These are phyloP conservation scores for Diplodus puntazzo DNA, from an alignment of 2,797 vertebrate genomes.

Conservation along the genomic window DNA sequence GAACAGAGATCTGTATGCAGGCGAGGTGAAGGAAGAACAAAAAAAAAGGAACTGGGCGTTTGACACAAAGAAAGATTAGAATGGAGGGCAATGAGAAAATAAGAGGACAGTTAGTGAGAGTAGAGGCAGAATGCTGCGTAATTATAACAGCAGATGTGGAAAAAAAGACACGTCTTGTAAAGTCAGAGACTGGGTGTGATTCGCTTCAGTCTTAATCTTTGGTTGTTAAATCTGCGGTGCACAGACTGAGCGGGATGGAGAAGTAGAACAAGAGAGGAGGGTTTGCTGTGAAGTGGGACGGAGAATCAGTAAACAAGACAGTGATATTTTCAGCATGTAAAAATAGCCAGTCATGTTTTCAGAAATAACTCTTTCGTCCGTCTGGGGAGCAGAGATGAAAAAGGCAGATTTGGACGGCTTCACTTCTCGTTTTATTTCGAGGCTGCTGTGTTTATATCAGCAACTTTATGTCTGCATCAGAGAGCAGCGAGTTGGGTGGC, in stretches of 20 bases:
- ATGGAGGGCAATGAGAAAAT: slow-evolving; percentile 13
- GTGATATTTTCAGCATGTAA: slow-evolving; percentile 56
- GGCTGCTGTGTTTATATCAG: slow-evolving; percentile 26
- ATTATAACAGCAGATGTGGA: slow-evolving; percentile 56
- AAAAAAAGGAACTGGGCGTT: not conserved
- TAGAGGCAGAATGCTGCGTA: slow-evolving; percentile 27
- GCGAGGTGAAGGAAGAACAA: not conserved
- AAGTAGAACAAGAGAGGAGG: slow-evolving; percentile 35
- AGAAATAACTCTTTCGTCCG: slow-evolving; percentile 66
- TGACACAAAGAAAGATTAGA: slow-evolving; percentile 8
- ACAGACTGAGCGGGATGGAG: slow-evolving; percentile 34
- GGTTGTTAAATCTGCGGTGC: slow-evolving; percentile 56
- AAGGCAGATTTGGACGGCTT: slow-evolving; percentile 29
- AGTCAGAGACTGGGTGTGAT: slow-evolving; percentile 55
- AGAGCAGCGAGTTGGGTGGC: not conserved
- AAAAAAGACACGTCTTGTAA: slow-evolving; percentile 46
- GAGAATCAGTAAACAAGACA: slow-evolving; percentile 58
- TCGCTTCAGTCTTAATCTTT: slow-evolving; percentile 40
- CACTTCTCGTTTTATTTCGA: slow-evolving; percentile 46
- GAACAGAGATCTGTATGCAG: too few relatives aligned
- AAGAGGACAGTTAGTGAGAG: slow-evolving; percentile 11
- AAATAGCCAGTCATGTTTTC: slow-evolving; percentile 68
- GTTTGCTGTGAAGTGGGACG: slow-evolving; percentile 37
- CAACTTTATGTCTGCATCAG: slow-evolving; percentile 25
- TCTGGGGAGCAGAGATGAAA: slow-evolving; percentile 56